Conservation (phyloP, 2,888 invertebrate species). For the Erebia epiphron region DNA sequence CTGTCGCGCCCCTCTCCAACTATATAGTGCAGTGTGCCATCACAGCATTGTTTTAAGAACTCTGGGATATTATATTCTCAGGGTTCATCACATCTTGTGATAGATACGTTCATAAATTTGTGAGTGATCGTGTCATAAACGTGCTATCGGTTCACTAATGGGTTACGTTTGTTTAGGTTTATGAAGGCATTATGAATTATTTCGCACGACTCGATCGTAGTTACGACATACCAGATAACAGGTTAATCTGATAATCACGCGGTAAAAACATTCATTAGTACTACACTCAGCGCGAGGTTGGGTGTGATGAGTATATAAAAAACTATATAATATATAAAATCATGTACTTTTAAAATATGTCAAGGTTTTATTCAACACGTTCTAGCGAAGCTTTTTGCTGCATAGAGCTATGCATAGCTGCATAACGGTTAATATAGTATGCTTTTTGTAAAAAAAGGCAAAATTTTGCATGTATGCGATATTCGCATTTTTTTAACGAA, state of each 20-base stretch:
- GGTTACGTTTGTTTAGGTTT: slow-evolving; percentile 52
- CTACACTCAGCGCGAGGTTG: slow-evolving; percentile 49
- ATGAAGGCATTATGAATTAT: slow-evolving; percentile 45
- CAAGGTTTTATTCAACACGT: slow-evolving; percentile 35
- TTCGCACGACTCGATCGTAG: slow-evolving; percentile 58
- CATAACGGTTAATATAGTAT: slow-evolving; percentile 6
- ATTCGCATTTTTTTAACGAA: slow-evolving; percentile 15
- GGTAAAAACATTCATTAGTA: slow-evolving; percentile 75
- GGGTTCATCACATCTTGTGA: slow-evolving; percentile 33
- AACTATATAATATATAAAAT: slow-evolving; percentile 6
- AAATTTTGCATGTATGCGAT: background rate
- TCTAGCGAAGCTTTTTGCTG: slow-evolving; percentile 23
- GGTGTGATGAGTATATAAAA: slow-evolving; percentile 26
- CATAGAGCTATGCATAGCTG: slow-evolving; percentile 18
- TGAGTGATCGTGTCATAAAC: slow-evolving; percentile 32
- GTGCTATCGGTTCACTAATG: slow-evolving; percentile 68
- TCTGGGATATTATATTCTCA: slow-evolving; percentile 45
- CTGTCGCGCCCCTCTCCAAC: slow-evolving; percentile 42
- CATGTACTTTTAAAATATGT: slow-evolving; percentile 32
- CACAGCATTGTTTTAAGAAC: slow-evolving; percentile 57
- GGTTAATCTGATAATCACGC: slow-evolving; percentile 74
- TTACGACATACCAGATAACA: slow-evolving; percentile 73
- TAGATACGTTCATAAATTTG: slow-evolving; percentile 25
- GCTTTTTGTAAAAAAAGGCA: background rate
- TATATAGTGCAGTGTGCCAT: slow-evolving; percentile 64